These are phyloP conservation scores for Macrophya annulata DNA, from an alignment of 2,888 invertebrate species.

Conservation along the genomic window DNA sequence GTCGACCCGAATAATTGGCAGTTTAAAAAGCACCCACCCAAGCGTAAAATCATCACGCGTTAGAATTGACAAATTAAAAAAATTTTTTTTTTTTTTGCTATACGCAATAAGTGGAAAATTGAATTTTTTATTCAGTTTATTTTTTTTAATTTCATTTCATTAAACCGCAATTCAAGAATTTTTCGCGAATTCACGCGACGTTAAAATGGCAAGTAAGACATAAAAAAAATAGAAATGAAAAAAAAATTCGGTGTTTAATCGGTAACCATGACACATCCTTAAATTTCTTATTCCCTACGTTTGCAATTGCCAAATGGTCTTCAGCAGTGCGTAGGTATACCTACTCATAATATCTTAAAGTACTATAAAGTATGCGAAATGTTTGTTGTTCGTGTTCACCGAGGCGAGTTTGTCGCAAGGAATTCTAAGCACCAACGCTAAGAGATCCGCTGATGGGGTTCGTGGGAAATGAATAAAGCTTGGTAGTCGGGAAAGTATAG, in stretches of 20 bases:
- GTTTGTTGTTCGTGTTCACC: constrained; percentile 6
- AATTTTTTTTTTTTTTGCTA: constrained; percentile 6
- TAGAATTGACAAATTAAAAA: constrained; percentile 41
- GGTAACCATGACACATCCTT: neutral
- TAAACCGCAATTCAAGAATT: neutral
- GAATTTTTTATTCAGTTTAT: constrained; percentile 40
- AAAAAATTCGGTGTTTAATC: neutral
- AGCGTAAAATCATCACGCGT: constrained; percentile 38
- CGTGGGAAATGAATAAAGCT: constrained; percentile 24
- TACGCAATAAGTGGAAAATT: constrained; percentile 26
- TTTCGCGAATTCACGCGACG: neutral
- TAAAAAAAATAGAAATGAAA: neutral
- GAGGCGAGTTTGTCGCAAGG: constrained; percentile 2
- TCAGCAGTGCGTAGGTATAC: neutral
- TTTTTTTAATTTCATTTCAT: constrained; percentile 29
- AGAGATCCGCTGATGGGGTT: constrained; percentile 27
- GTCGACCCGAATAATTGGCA: constrained; percentile 41
- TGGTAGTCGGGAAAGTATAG: neutral
- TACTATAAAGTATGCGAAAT: constrained; percentile 21
- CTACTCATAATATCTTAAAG: constrained; percentile 15
- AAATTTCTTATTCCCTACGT: neutral
- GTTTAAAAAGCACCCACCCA: constrained; percentile 36
- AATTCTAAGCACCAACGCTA: constrained; percentile 9
- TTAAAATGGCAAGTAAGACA: neutral
- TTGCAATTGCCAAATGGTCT: neutral